Conservation (phyloP, 2,113 vertebrate species). For the Noturus placidus region DNA sequence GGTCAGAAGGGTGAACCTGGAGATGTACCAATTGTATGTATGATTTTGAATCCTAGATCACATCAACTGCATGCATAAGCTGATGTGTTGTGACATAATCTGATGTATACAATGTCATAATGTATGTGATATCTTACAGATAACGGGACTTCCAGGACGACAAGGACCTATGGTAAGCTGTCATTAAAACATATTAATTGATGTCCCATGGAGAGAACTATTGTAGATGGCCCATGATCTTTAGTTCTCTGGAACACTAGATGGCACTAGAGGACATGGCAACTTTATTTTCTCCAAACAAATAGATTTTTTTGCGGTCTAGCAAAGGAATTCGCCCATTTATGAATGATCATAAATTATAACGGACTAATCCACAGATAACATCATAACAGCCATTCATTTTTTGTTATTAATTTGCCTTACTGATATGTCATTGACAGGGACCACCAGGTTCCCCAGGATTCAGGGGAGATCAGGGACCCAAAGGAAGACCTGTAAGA, state of each 20-base stretch:
- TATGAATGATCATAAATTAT: background rate
- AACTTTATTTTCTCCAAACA: slow-evolving; percentile 23
- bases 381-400: background rate
- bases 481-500: slow-evolving; percentile 90
- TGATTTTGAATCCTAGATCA: background rate
- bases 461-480: slow-evolving; percentile 83
- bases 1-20: slow-evolving; percentile 97
- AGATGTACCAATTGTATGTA: slow-evolving; percentile 88
- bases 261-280: slow-evolving; percentile 65
- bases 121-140: slow-evolving; percentile 63
- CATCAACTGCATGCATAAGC: background rate
- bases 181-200: background rate
- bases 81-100: background rate
- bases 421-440: slow-evolving; percentile 66
- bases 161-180: slow-evolving; percentile 85
- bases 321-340: slow-evolving; percentile 14
- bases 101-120: background rate
- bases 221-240: background rate
- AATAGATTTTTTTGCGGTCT: background rate
- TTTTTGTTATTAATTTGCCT: slow-evolving; percentile 28
- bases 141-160: slow-evolving; percentile 88
- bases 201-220: background rate
- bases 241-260: slow-evolving; percentile 63
- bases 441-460: slow-evolving; percentile 91
- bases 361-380: background rate